Base-by-base conservation (phyloP, 2,888 invertebrate species). In the Lasiommata megera region DNA sequence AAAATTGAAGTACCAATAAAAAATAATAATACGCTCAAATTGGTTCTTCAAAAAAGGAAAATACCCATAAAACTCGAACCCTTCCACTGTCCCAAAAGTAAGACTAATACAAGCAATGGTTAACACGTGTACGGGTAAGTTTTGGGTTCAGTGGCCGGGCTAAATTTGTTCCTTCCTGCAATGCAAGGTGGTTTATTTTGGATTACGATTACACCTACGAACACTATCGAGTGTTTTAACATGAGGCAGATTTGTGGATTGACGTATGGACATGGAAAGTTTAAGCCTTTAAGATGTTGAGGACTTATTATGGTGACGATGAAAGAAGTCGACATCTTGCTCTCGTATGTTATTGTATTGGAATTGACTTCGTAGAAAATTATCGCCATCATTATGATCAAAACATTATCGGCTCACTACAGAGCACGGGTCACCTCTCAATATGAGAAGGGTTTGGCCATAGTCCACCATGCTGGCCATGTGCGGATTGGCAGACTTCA, bases 101-200 rank as follows among this genome's bases (percentile, higher is more conserved):
- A 63, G 46, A 63, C 66, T 65, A 66, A 65, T 57, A 67, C 46
- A 23, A 52, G 63, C 63, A 64, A 77, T 73, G 67, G 64, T 58
- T 58, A 67, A 70, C 85, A 84, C 84, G 84, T 84, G 51, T 51
- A 14, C 12, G n/a, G 28, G 83, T 71, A 70, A 67, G 74, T 77
- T 71, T 71, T 59, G 64, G 67, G 87, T 77, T 86, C 84, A 80
- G 71, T 67, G 84, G 44, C 77, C 86, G 79, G 64, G 74, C 85
- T 87, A 87, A 84, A 80, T 86, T 72, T 67, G 85, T 79, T 73
- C 74, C 77, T 81, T 78, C 77, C 80, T 75, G 78, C 77, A 76
- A 70, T 67, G 66, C 60, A 64, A 66, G 66, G 68, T 69, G 64
- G 67, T 69, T 67, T 68, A 72, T 74, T 73, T 67, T 67, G 61